Evolutionary conservation across 2,113 vertebrate species (phyloP).

Genomic region (Dryoscopus gambensis): DNA sequence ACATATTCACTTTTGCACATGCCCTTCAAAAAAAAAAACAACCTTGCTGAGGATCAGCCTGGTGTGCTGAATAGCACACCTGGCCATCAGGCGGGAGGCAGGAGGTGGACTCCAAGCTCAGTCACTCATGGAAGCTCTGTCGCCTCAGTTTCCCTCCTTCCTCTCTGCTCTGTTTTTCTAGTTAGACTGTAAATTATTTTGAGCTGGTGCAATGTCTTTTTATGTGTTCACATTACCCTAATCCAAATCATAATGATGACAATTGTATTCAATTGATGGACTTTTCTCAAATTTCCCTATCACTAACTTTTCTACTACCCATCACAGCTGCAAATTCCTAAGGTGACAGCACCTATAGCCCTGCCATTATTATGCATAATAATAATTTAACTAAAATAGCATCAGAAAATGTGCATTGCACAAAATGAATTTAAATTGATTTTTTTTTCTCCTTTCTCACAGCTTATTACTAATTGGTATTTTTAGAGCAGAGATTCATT

Average conservation of each 20-base stretch:
- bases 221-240: background rate
- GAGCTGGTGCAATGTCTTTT: background rate
- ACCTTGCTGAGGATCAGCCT: background rate
- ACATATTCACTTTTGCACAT: background rate
- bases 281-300: conserved; percentile 19
- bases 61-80: background rate
- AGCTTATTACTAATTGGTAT: conserved; percentile 65
- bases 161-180: background rate
- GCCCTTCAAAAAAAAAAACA: background rate
- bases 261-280: background rate
- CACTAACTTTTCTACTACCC: conserved; percentile 21
- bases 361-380: conserved; percentile 46
- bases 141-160: background rate
- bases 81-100: background rate
- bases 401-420: conserved; percentile 45
- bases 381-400: conserved; percentile 65
- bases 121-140: background rate
- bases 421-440: conserved; percentile 67
- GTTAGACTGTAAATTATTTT: background rate
- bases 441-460: conserved; percentile 42
- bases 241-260: background rate
- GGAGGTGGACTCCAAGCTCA: background rate
- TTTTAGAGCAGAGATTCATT: conserved; percentile 64
- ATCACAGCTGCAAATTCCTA: conserved; percentile 9
- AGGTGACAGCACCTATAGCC: conserved; percentile 56